Evolutionary conservation across 2,797 vertebrate species (phyloP), one percentile per base, ranked within the genome.

Genomic region (Manis javanica): DNA sequence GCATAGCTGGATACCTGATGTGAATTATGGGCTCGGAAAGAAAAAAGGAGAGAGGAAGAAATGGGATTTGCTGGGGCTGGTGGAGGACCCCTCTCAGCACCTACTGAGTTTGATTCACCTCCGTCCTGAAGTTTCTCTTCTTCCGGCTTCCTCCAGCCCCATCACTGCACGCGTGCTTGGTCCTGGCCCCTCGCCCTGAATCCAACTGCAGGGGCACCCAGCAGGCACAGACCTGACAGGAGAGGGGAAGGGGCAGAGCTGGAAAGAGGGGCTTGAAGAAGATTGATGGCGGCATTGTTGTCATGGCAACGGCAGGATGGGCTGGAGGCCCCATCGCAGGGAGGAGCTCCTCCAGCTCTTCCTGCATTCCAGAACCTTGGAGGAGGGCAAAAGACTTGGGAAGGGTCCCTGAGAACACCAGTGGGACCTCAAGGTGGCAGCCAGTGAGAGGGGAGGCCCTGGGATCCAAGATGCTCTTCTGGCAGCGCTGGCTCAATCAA

Each of bases 261-360:
- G 69, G 88, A 61, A 92, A 96, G 77, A 89, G 91, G 71, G 85
- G 51, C 87, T 85, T 78, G 92, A 94, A 63, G 94, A 87, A 96
- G 97, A 97, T 26, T 64, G 98, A 96, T 94, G 95, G 9, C 0
- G 3, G 63, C 34, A 6, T 21, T 4, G 64, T 96, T 74, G 94
- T 75, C 90, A 95, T 91, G 97, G 96, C 37, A 86, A 97, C 8
- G 0, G 26, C n/a, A 86, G 72, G 81, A 74, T 51, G 90, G 94
- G 81, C 87, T 34, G 0, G 39, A 94, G 86, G 72, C 31, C 71
- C 49, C 15, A 24, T 23, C 75, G 92, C 95, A 2, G 1, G 64
- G 46, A 95, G 66, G 71, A 66, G 63, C 61, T 86, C 71, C 77
- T 74, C 23, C 0, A 49, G 46, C 31, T 93, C 68, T 63, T 94